Evolutionary conservation across 2,888 invertebrate species (phyloP).

Genomic region (Amphimallon solstitiale): DNA sequence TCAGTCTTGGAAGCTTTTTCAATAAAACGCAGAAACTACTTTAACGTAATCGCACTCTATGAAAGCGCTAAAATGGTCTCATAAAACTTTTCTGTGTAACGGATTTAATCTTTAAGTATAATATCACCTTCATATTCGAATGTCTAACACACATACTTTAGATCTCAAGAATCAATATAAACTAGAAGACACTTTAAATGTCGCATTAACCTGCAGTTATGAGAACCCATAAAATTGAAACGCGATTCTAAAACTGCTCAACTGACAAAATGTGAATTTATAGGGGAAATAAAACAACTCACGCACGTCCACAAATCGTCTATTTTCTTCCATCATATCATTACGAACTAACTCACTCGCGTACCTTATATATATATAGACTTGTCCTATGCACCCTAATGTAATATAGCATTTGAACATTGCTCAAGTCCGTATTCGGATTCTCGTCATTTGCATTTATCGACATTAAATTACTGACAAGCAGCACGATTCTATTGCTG

Average conservation of each 20-base stretch:
- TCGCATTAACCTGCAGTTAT: constrained; percentile 20
- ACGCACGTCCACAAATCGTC: constrained; percentile 20
- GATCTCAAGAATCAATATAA: constrained; percentile 8
- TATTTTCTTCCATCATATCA: constrained; percentile 25
- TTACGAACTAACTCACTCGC: constrained; percentile 16
- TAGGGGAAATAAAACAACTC: constrained; percentile 28
- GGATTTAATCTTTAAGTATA: constrained; percentile 7
- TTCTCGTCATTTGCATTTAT: constrained; percentile 27
- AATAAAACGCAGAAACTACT: neutral
- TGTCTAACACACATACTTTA: neutral
- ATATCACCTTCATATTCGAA: neutral
- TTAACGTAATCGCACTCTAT: neutral
- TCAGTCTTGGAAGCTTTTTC: neutral
- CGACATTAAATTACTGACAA: constrained; percentile 28
- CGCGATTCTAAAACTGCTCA: constrained; percentile 30
- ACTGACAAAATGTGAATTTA: constrained; percentile 27
- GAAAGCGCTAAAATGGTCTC: neutral
- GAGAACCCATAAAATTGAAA: constrained; percentile 24
- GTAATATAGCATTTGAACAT: constrained; percentile 14
- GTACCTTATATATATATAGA: constrained; percentile 2
- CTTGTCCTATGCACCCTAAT: neutral
- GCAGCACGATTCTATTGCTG: constrained; percentile 19
- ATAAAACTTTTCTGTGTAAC: constrained; percentile 11
- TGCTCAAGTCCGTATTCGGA: constrained; percentile 27
- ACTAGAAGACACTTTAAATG: constrained; percentile 16